These are phyloP conservation scores for Mythimna albipuncta DNA, from an alignment of 2,888 invertebrate species.

Conservation along the genomic window DNA sequence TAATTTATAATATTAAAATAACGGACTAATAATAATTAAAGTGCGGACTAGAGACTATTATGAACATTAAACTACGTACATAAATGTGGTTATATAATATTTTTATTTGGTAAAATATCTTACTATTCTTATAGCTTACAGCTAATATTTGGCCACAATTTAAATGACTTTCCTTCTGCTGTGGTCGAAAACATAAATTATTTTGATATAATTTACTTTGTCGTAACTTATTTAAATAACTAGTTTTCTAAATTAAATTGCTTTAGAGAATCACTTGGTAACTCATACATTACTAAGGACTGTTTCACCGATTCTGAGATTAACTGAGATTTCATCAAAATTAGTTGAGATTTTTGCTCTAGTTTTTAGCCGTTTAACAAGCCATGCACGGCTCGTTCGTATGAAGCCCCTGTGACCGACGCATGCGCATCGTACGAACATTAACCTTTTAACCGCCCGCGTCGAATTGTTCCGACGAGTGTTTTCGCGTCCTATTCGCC, in stretches of 20 bases:
- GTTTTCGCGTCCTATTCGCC: no score
- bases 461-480: no score
- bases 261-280: slow-evolving; percentile 56
- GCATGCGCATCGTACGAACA: no score
- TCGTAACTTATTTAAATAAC: slow-evolving; percentile 47
- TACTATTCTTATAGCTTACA: slow-evolving; percentile 56
- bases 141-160: slow-evolving; percentile 68
- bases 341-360: not conserved
- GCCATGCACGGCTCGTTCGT: no score
- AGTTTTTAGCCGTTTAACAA: not conserved
- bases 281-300: slow-evolving; percentile 39
- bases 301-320: slow-evolving; percentile 45
- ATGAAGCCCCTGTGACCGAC: no score
- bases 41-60: slow-evolving; percentile 69
- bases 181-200: slow-evolving; percentile 57
- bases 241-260: slow-evolving; percentile 53
- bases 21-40: slow-evolving; percentile 57
- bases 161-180: slow-evolving; percentile 69
- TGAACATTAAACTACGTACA: slow-evolving; percentile 66
- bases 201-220: slow-evolving; percentile 34
- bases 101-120: slow-evolving; percentile 66
- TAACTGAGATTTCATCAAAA: not conserved
- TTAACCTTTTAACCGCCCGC: no score
- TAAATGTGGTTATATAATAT: slow-evolving; percentile 70
- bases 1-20: slow-evolving; percentile 29